These are phyloP conservation scores for Brenthis daphne DNA, from an alignment of 2,888 invertebrate species.

Conservation along the genomic window DNA sequence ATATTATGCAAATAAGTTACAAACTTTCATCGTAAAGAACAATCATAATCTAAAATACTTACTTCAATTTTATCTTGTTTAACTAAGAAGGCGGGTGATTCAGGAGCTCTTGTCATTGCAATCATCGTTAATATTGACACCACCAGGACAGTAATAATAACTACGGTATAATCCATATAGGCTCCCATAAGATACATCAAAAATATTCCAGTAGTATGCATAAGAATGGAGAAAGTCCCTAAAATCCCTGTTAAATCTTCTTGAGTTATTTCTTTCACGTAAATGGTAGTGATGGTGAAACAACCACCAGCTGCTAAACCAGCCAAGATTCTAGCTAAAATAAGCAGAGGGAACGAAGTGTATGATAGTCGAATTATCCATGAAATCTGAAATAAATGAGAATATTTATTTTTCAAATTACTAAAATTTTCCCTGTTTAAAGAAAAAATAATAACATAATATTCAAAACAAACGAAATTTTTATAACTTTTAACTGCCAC, in stretches of 20 bases:
- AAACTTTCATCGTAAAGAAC: background rate
- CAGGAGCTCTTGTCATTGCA: conserved; percentile 57
- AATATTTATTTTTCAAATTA: background rate
- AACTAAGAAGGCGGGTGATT: conserved; percentile 63
- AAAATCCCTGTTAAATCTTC: conserved; percentile 55
- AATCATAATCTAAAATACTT: conserved; percentile 34
- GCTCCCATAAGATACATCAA: conserved; percentile 56
- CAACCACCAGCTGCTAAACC: conserved; percentile 55
- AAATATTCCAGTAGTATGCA: conserved; percentile 54
- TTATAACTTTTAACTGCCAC: no score
- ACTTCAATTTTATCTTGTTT: conserved; percentile 57
- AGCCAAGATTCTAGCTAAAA: conserved; percentile 49
- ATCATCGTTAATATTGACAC: conserved; percentile 49
- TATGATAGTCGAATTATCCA: conserved; percentile 58
- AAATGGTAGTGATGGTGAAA: conserved; percentile 56
- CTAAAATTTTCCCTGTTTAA: background rate
- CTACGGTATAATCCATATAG: conserved; percentile 54
- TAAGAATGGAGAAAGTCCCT: conserved; percentile 49
- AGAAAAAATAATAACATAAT: no score
- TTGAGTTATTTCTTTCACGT: conserved; percentile 60
- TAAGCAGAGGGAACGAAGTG: conserved; percentile 47
- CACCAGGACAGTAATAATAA: conserved; percentile 50
- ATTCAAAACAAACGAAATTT: no score
- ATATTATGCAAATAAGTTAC: background rate
- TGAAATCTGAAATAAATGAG: conserved; percentile 35